A percentile compares a stretch with the other conserved stretches of the same genome.
phyloP scores from a whole-genome alignment of 2,113 vertebrate species.

The Periophthalmodon schlosseri region DNA sequence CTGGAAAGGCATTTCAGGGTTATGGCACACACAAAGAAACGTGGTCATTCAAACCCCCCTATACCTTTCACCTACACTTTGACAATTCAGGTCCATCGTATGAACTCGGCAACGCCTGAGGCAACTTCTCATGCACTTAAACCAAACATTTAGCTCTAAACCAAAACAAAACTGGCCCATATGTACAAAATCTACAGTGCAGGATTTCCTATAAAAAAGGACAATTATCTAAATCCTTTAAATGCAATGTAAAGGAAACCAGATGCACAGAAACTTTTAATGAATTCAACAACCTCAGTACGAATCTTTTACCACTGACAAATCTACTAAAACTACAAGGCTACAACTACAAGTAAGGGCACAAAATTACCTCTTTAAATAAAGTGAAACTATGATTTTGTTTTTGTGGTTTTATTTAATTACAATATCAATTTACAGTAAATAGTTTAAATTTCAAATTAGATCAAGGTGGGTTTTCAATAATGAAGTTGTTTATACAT shows the following conservation, averaged over 20 bases:
- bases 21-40: slow-evolving; percentile 74
- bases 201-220: background rate
- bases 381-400: background rate
- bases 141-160: slow-evolving; percentile 44
- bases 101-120: slow-evolving; percentile 67
- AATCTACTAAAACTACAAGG: background rate
- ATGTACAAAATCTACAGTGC: background rate
- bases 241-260: background rate
- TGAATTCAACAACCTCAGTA: background rate
- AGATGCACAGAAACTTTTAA: background rate
- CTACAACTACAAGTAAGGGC: too few species aligned
- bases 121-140: slow-evolving; percentile 60
- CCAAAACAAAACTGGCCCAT: slow-evolving; percentile 11
- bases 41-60: slow-evolving; percentile 57
- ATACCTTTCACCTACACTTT: slow-evolving; percentile 51
- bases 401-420: background rate
- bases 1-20: slow-evolving; percentile 63
- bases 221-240: background rate
- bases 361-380: background rate
- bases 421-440: background rate
- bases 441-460: background rate
- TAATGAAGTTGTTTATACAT: background rate
- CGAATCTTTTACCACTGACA: background rate
- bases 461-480: background rate
- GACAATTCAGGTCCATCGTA: slow-evolving; percentile 75